phyloP scores from a whole-genome alignment of 2,113 vertebrate species.

The Capra hircus region DNA sequence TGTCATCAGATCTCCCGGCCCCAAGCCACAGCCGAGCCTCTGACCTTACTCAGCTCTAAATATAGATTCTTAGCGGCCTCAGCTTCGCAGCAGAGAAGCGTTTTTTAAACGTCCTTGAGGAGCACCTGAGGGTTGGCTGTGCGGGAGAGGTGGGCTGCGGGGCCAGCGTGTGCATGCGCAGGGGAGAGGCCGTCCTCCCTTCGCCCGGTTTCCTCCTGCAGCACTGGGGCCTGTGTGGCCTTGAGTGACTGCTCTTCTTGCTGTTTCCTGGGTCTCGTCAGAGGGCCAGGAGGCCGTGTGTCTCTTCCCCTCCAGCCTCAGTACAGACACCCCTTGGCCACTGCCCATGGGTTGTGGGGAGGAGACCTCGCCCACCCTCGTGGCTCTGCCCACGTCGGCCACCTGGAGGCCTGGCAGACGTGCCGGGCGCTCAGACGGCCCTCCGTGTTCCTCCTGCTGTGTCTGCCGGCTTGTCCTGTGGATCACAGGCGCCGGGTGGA shows the following conservation, averaged over 20 bases:
- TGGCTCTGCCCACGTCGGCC: not conserved
- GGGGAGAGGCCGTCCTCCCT: not conserved
- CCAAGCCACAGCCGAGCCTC: not conserved
- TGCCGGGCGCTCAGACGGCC: not conserved
- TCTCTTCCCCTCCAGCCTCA: not conserved
- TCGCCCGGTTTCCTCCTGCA: not conserved
- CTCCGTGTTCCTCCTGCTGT: not conserved
- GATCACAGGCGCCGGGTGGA: not conserved
- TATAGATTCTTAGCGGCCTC: slow-evolving; percentile 16
- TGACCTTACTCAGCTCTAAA: slow-evolving; percentile 34
- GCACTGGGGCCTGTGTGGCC: too few species aligned
- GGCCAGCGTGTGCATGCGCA: fast-evolving
- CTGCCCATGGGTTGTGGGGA: not conserved
- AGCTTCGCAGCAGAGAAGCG: not conserved
- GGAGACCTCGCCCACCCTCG: not conserved
- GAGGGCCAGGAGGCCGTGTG: not conserved
- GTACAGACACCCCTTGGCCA: too few species aligned
- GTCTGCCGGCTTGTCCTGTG: slow-evolving; percentile 23
- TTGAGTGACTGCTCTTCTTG: not conserved
- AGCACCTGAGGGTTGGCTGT: not conserved
- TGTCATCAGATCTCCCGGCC: not conserved
- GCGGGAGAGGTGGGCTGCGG: fast-evolving
- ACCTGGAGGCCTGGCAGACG: not conserved
- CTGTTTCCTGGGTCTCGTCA: not conserved
- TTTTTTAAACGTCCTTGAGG: not conserved